These are phyloP conservation scores for Rhabdornis inornatus DNA, from an alignment of 2,113 vertebrate genomes.

Conservation along the genomic window DNA sequence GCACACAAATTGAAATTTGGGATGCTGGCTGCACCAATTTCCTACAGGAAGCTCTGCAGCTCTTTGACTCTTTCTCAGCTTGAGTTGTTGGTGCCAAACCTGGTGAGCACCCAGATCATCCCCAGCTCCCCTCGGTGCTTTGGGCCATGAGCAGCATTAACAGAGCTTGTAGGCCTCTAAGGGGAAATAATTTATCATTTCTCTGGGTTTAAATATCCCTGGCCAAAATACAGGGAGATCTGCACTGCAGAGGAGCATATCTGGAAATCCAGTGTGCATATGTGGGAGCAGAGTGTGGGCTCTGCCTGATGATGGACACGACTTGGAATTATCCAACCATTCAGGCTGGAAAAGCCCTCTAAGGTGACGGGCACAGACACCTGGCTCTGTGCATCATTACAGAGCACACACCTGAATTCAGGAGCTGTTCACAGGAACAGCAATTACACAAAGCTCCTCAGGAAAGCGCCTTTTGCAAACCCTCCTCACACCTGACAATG, in stretches of 20 bases:
- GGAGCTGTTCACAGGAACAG: neutral
- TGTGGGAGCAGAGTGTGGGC: neutral
- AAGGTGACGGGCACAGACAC: neutral
- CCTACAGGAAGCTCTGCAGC: neutral
- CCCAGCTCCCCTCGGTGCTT: neutral
- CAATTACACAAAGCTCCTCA: neutral
- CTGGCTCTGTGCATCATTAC: neutral
- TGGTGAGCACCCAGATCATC: neutral
- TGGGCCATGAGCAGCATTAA: neutral
- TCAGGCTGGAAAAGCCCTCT: neutral
- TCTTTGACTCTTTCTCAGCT: neutral
- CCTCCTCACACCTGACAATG: neutral
- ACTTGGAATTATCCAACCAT: neutral
- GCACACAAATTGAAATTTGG: neutral
- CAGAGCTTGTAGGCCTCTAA: neutral
- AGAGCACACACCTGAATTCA: neutral
- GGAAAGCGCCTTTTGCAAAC: neutral
- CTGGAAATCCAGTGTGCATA: neutral
- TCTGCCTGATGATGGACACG: fast-evolving
- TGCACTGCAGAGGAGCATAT: neutral
- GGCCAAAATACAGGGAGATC: neutral
- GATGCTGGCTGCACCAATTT: neutral
- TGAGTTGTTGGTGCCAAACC: neutral
- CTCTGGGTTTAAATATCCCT: neutral
- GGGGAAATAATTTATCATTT: neutral